Evolutionary conservation across 2,797 vertebrate genomes (phyloP).

Genomic region (Pseudochaenichthys georgianus): DNA sequence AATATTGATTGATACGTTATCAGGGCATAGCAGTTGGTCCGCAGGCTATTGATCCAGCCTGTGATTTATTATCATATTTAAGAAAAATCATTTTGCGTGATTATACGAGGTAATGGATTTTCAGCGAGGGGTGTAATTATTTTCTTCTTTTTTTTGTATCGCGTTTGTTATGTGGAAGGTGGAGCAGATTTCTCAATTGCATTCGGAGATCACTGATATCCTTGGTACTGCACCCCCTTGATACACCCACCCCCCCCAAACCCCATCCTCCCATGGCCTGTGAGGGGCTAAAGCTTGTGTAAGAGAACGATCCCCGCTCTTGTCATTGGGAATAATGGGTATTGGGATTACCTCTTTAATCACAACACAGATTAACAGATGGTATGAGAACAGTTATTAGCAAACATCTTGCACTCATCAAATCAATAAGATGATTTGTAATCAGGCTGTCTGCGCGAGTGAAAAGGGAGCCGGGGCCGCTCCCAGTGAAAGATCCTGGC

Average conservation of each 20-base stretch:
- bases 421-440: constrained; percentile 93
- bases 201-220: constrained; percentile 90
- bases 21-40: constrained; percentile 95
- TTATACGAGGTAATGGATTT: constrained; percentile 98
- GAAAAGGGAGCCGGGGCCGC: constrained; percentile 72
- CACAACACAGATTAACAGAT: constrained; percentile 95
- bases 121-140: constrained; percentile 94
- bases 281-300: constrained; percentile 85
- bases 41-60: constrained; percentile 94
- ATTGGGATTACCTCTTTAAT: constrained; percentile 95
- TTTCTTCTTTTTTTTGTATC: constrained; percentile 86
- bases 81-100: constrained; percentile 99
- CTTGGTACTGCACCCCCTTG: constrained; percentile 54
- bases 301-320: constrained; percentile 84
- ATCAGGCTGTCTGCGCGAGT: constrained; percentile 82
- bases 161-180: constrained; percentile 88
- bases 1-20: constrained; percentile 99
- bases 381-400: constrained; percentile 92
- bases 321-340: constrained; percentile 95
- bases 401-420: constrained; percentile 94
- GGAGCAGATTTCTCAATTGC: constrained; percentile 90
- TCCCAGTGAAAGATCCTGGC: constrained; percentile 85
- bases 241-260: background rate
- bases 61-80: constrained; percentile 99
- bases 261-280: constrained; percentile 57